phyloP scores from a whole-genome alignment of 2,888 invertebrate species.

The Plebejus argus region DNA sequence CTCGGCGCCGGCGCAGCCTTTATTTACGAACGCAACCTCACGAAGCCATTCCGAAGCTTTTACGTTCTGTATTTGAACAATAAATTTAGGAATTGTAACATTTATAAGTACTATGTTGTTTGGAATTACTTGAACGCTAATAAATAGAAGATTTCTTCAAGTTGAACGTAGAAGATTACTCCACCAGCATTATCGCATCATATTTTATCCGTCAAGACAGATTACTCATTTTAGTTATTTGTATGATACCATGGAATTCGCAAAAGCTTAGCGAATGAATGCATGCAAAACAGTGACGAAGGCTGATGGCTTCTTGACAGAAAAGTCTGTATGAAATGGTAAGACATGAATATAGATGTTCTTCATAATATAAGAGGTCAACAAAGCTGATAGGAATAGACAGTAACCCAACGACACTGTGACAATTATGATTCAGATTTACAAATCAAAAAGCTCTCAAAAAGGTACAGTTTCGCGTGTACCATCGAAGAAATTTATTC shows the following conservation, averaged over 20 bases:
- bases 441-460: too few relatives aligned
- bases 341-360: too few relatives aligned
- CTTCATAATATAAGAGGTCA: too few relatives aligned
- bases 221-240: background rate
- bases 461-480: too few relatives aligned
- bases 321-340: too few relatives aligned
- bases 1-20: slow-evolving; percentile 69
- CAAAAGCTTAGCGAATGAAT: background rate
- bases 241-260: background rate
- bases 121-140: background rate
- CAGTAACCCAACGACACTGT: too few relatives aligned
- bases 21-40: slow-evolving; percentile 53
- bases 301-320: too few relatives aligned
- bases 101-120: slow-evolving; percentile 34
- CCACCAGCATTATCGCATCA: background rate
- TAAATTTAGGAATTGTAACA: slow-evolving; percentile 38
- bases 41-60: slow-evolving; percentile 41
- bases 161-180: background rate
- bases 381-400: too few relatives aligned
- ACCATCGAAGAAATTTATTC: too few relatives aligned
- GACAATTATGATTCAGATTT: too few relatives aligned
- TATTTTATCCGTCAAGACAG: background rate
- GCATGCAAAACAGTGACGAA: too few relatives aligned
- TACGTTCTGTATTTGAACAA: slow-evolving; percentile 40
- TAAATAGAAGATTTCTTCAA: background rate